phyloP scores from a whole-genome alignment of 1,140 invertebrate species.

The Trypoxylus dichotomus region DNA sequence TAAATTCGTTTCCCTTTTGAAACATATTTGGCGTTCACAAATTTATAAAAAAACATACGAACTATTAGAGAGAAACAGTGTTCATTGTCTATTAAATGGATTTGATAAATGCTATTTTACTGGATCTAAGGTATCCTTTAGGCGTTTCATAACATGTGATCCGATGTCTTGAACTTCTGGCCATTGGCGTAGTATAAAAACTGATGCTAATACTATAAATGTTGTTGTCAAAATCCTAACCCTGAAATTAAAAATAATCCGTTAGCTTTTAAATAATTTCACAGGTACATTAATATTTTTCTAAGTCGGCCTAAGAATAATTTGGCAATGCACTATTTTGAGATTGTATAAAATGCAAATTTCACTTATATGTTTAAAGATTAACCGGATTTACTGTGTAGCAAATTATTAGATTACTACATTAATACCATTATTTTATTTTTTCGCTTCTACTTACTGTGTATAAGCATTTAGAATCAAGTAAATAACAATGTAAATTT shows the following conservation, averaged over 20 bases:
- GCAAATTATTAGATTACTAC: no score
- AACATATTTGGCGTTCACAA: slow-evolving; percentile 24
- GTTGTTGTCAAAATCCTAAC: slow-evolving; percentile 83
- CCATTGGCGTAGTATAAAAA: slow-evolving; percentile 86
- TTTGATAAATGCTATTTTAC: slow-evolving; percentile 60
- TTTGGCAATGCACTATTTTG: not conserved
- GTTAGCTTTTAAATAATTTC: not conserved
- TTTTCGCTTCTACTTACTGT: no score
- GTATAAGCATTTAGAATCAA: no score
- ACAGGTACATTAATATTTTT: not conserved
- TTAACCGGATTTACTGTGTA: no score
- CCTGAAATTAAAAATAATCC: slow-evolving; percentile 63
- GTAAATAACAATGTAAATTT: no score
- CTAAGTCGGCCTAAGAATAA: slow-evolving; percentile 21
- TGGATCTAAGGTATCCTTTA: slow-evolving; percentile 66
- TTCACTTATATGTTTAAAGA: no score
- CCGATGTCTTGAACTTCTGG: slow-evolving; percentile 80
- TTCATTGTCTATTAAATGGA: slow-evolving; percentile 24
- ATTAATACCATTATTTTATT: no score
- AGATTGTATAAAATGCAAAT: not conserved
- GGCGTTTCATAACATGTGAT: slow-evolving; percentile 67
- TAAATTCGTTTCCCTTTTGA: not conserved
- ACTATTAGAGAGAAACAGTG: slow-evolving; percentile 23
- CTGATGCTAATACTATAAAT: slow-evolving; percentile 74
- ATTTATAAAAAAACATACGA: not conserved